Evolutionary conservation across 2,888 invertebrate species (phyloP).

Genomic region (Linyphia triangularis): DNA sequence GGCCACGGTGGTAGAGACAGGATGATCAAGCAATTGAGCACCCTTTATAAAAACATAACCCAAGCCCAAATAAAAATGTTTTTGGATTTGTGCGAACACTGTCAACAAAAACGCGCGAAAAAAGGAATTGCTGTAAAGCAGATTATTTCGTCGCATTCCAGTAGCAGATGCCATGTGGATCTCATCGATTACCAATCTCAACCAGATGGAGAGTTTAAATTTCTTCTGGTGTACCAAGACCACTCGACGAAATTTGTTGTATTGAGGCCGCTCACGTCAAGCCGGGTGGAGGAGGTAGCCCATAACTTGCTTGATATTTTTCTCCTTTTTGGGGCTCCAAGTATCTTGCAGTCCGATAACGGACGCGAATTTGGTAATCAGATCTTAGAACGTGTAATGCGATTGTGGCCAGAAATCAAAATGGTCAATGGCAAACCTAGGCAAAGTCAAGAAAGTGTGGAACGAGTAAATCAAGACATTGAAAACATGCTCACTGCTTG

Average conservation of each 20-base stretch:
- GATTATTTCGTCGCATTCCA: constrained; percentile 29
- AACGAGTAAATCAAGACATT: constrained; percentile 51
- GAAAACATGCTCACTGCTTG: constrained; percentile 45
- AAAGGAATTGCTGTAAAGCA: constrained; percentile 1
- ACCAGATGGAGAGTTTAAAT: constrained; percentile 75
- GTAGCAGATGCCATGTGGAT: constrained; percentile 74
- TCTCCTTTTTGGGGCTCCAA: constrained; percentile 65
- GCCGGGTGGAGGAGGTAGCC: constrained; percentile 69
- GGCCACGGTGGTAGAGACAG: constrained; percentile 35
- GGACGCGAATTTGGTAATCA: constrained; percentile 71
- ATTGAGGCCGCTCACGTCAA: constrained; percentile 72
- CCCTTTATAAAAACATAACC: constrained; percentile 45
- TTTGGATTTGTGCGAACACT: constrained; percentile 16
- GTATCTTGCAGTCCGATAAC: constrained; percentile 75
- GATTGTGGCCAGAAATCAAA: constrained; percentile 37
- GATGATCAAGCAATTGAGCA: constrained; percentile 41
- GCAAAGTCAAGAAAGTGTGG: constrained; percentile 45
- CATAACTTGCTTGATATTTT: constrained; percentile 75
- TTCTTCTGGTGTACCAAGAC: constrained; percentile 76
- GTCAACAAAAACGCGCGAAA: constrained; percentile 14
- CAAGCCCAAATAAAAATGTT: constrained; percentile 46
- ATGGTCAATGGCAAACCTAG: constrained; percentile 52
- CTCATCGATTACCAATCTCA: constrained; percentile 76
- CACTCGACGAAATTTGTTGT: constrained; percentile 76
- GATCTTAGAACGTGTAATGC: constrained; percentile 51